phyloP scores from a whole-genome alignment of 2,888 invertebrate species.

The Habrosyne pyritoides region DNA sequence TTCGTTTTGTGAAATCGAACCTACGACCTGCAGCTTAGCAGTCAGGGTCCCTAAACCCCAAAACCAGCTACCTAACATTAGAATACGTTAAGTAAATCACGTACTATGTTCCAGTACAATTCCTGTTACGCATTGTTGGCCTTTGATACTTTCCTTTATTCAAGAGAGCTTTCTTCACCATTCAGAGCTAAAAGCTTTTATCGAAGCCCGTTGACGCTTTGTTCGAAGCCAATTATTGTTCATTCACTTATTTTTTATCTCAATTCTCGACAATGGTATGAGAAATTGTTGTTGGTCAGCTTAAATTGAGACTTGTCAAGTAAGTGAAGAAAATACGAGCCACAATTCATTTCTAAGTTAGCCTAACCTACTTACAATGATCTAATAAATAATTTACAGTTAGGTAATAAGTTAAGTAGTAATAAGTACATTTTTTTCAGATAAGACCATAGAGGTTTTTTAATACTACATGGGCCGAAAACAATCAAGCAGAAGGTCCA shows the following conservation, averaged over 20 bases:
- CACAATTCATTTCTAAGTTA: too few relatives aligned
- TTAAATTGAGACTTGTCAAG: background rate
- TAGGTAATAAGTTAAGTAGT: too few relatives aligned
- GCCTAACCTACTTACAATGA: too few relatives aligned
- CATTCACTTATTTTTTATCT: background rate
- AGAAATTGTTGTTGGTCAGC: background rate
- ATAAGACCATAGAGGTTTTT: too few relatives aligned
- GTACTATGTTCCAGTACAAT: background rate
- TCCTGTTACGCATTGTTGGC: background rate
- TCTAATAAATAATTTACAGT: too few relatives aligned
- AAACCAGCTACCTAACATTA: background rate
- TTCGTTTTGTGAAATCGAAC: too few relatives aligned
- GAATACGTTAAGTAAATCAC: background rate
- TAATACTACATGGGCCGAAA: too few relatives aligned
- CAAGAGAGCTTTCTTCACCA: background rate
- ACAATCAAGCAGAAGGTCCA: too few relatives aligned
- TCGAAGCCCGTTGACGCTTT: background rate
- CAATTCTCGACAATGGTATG: background rate
- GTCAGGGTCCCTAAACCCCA: too few relatives aligned
- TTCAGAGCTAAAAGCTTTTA: background rate
- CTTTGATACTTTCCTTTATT: background rate
- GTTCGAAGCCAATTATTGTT: constrained; percentile 1
- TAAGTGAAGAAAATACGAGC: too few relatives aligned
- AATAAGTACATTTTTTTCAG: too few relatives aligned
- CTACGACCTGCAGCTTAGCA: too few relatives aligned